Conservation (phyloP, 2,888 invertebrate genomes). For the Ennomos fuscantarius region DNA sequence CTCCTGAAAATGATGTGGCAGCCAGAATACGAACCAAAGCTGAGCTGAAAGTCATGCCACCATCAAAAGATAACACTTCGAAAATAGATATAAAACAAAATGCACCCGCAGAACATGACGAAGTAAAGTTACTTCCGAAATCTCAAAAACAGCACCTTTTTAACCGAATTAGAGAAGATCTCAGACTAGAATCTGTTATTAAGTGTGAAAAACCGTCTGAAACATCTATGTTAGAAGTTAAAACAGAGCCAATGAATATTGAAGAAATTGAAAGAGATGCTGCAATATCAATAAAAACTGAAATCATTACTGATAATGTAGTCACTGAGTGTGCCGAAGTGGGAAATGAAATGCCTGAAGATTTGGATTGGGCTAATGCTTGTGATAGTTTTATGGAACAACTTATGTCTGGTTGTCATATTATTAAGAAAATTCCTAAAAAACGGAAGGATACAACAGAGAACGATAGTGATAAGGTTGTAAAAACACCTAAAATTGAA, state of each 20-base stretch:
- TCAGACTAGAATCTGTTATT: slow-evolving; percentile 83
- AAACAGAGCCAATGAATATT: slow-evolving; percentile 88
- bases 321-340: slow-evolving; percentile 45
- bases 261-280: slow-evolving; percentile 87
- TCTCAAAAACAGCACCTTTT: slow-evolving; percentile 76
- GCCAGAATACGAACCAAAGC: slow-evolving; percentile 94
- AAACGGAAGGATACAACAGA: slow-evolving; percentile 72
- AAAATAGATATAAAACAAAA: slow-evolving; percentile 54
- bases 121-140: slow-evolving; percentile 67
- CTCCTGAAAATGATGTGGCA: slow-evolving; percentile 84
- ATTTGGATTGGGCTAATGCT: slow-evolving; percentile 87
- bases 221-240: slow-evolving; percentile 83
- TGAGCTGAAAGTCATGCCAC: slow-evolving; percentile 88
- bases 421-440: slow-evolving; percentile 83
- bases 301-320: slow-evolving; percentile 57
- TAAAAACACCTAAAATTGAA: slow-evolving; percentile 36
- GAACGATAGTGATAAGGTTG: slow-evolving; percentile 47
- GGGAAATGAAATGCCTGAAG: slow-evolving; percentile 50
- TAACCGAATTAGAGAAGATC: slow-evolving; percentile 78
- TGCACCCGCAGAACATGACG: slow-evolving; percentile 51
- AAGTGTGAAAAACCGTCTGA: slow-evolving; percentile 86
- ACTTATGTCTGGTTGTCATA: slow-evolving; percentile 83
- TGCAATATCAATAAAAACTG: slow-evolving; percentile 71
- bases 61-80: slow-evolving; percentile 63
- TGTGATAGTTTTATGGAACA: slow-evolving; percentile 93